Base-by-base conservation (phyloP, 1,140 invertebrate genomes). In the Cheumatopsyche charites region DNA sequence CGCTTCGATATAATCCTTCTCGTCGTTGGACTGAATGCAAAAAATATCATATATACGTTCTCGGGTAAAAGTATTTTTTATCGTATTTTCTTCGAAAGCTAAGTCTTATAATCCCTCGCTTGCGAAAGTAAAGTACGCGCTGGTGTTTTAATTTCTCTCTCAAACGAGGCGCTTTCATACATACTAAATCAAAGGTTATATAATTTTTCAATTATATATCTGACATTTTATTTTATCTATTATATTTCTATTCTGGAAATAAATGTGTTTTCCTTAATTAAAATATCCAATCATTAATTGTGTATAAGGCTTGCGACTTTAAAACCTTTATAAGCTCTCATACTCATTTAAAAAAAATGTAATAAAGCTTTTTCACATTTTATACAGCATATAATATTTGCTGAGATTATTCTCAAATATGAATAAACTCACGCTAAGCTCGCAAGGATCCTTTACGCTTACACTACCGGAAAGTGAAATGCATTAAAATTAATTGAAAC, bases 61-160 rank as follows among this genome's bases (percentile, higher is more conserved):
- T 9, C 13, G 55, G 55, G 49, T 55, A 55, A 68, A 68, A 68
- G 25, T 21, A 43, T 55, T 55, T 68, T 68, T 45, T 45, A 7
- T 52, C 29, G 13, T 68, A n/a, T 58, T 58, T 58, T 25, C 55
- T 58, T 26, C 23, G 11, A 58, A 17, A 19, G 19, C 47, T 68
- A 68, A 68, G 66, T 68, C 66, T 68, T 45, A 68, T 68, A 68
- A 68, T 68, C 66, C 45, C 49, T 25, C 42, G n/a, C 26, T 68
- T 55, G 9, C 47, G 47, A 68, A 55, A 41, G 26, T 25, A 68
- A 68, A 36, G 29, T 36, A 9, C 66, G 26, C 23, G 49, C 12
- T 55, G 45, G 26, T 23, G 49, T 11, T 55, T 68, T 68, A 68
- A 68, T 68, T 68, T 67, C 66, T 36, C 66, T 68, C 55, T 68